Evolutionary conservation across 2,888 invertebrate genomes (phyloP).

Genomic region (Orthosia incerta): DNA sequence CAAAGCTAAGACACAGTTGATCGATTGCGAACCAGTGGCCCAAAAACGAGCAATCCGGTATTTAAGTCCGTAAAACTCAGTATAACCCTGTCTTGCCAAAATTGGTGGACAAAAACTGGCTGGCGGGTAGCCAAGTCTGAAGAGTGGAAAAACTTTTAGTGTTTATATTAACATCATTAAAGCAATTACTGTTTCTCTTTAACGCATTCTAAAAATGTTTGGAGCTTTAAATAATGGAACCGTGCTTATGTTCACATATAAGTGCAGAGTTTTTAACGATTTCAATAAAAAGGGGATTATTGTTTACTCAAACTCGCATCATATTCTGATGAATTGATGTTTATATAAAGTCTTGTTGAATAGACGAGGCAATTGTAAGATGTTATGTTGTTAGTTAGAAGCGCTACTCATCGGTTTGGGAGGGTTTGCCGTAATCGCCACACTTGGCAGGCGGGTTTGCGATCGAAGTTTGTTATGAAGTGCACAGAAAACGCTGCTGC

Average conservation of each 20-base stretch:
- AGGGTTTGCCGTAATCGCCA: too few relatives aligned
- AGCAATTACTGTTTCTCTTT: constrained; percentile 51
- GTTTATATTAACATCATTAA: constrained; percentile 55
- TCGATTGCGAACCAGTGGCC: constrained; percentile 48
- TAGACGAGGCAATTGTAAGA: background rate
- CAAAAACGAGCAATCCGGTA: constrained; percentile 43
- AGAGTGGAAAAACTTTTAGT: constrained; percentile 59
- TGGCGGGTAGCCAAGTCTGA: constrained; percentile 44
- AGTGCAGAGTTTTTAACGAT: too few relatives aligned
- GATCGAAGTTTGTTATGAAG: too few relatives aligned
- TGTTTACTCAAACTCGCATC: too few relatives aligned
- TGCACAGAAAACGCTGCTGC: too few relatives aligned
- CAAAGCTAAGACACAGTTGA: constrained; percentile 58
- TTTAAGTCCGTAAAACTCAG: constrained; percentile 47
- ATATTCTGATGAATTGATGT: background rate
- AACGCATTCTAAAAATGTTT: constrained; percentile 32
- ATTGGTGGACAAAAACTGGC: constrained; percentile 41
- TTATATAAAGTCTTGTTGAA: background rate
- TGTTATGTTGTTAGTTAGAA: background rate
- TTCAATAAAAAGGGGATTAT: too few relatives aligned
- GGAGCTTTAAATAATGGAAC: background rate
- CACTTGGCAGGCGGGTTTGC: too few relatives aligned
- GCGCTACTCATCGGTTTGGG: too few relatives aligned
- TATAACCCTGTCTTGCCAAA: constrained; percentile 46
- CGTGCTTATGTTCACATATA: background rate